These are phyloP conservation scores for Hirundo rustica DNA, from an alignment of 2,797 vertebrate species.

Conservation along the genomic window DNA sequence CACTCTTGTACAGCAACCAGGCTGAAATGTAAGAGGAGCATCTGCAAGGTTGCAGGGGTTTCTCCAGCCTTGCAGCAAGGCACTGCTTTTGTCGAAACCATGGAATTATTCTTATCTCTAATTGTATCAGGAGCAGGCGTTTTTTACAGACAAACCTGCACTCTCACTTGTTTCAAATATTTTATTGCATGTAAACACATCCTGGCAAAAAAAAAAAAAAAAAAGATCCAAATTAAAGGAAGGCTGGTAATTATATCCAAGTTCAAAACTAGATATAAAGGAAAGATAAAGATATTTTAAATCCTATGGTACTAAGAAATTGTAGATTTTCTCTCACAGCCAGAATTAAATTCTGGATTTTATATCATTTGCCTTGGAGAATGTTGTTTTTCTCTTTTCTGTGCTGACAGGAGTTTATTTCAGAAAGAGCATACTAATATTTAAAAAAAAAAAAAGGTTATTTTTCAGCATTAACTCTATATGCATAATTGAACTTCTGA, in stretches of 20 bases:
- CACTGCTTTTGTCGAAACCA: not conserved
- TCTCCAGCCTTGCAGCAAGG: not conserved
- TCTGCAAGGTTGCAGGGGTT: not conserved
- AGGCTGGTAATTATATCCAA: not conserved
- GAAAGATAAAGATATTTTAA: not conserved
- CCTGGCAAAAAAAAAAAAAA: not conserved
- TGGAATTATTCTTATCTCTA: not conserved
- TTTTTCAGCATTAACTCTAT: not conserved
- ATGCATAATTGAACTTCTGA: not conserved
- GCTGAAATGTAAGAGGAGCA: not conserved
- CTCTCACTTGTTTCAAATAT: not conserved
- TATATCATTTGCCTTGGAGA: not conserved
- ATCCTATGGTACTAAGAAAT: not conserved
- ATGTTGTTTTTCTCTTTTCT: not conserved
- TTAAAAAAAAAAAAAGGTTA: rapidly evolving
- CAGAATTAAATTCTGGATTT: not conserved
- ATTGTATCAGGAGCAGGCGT: not conserved
- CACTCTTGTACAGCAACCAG: not conserved
- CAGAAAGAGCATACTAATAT: not conserved
- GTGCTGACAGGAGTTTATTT: not conserved
- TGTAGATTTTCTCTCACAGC: not conserved
- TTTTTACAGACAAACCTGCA: not conserved
- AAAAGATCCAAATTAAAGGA: not conserved
- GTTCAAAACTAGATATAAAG: not conserved
- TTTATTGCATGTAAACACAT: not conserved